Evolutionary conservation across 2,797 vertebrate species (phyloP), one percentile per base, ranked within the genome.

Genomic region (Astyanax mexicanus): DNA sequence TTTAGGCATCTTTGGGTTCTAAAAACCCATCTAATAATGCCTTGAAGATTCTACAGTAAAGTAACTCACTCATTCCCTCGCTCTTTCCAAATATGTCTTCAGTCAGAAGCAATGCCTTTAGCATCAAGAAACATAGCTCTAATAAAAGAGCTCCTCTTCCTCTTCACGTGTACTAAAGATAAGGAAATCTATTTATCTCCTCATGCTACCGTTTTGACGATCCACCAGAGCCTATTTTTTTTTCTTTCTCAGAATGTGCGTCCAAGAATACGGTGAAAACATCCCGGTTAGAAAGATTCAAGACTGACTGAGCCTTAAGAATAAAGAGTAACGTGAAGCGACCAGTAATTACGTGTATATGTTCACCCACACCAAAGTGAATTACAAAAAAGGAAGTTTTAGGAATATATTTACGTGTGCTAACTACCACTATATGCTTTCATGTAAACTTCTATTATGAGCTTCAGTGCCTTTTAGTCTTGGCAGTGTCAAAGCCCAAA

Each of bases 391-490:
- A 74, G 80, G 82, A 88, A 81, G 77, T 21, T 77, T 55, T 82
- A 74, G 58, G 57, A 84, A 79, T 87, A 88, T 84, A 85, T 89
- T 86, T 86, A 82, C 83, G 84, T 88, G 86, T 80, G 81, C 85
- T 79, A 81, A 44, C 85, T 88, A 85, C 84, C 85, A 88, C 54
- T 45, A 89, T 87, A 86, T 83, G 84, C 86, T 89, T 89, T 84
- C 52, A 32, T 80, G 66, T 82, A 84, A 80, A 72, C 78, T 84
- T 89, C 86, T 84, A 77, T 61, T 80, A 32, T 78, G 86, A 65
- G 86, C 88, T 88, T 87, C 40, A 81, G 35, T 32, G 15, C 79
- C 38, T 80, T 71, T 84, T 80, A 87, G 80, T 69, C 79, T 75
- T 77, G 75, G 84, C 81, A 55, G 3, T 72, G 52, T 72, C 23